Evolutionary conservation across 2,888 invertebrate species (phyloP), one percentile per base, ranked within the genome.

Genomic region (Uropetala carovei): DNA sequence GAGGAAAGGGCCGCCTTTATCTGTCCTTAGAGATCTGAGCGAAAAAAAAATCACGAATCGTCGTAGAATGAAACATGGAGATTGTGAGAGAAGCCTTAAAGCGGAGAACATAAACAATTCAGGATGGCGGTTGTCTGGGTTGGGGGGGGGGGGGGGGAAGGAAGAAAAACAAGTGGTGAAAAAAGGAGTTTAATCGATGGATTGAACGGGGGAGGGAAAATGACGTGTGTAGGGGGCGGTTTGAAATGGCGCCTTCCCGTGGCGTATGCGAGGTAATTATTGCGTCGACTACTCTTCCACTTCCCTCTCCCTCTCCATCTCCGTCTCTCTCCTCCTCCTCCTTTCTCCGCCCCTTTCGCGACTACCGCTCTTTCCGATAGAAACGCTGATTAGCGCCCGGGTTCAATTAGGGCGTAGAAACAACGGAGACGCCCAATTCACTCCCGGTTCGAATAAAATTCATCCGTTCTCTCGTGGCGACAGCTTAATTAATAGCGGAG

Each of bases 341-440:
- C 43, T 43, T 5, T 3, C 43, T 43, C 43, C 43, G 1, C 43
- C 8, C 8, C 68, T 18, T 9, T n/a, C 22, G 22, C 68, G 68
- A n/a, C 68, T 68, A 68, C 68, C 18, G 9, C 68, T 68, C n/a
- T 68, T n/a, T 22, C 11, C 16, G 68, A n/a, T 11, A 22, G 68
- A 18, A 68, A 68, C 10, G n/a, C 68, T n/a, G 68, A 68, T 68
- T 68, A 68, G n/a, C 68, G n/a, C n/a, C 68, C 68, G 22, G 22
- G 18, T 68, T 68, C 68, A 68, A 68, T 68, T 68, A 68, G 68
- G 68, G n/a, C 2, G 18, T 22, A 68, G n/a, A 43, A n/a, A 68
- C 68, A 68, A 68, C 9, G 68, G 68, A 68, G 68, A n/a, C 68
- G 68, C 68, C 68, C n/a, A 68, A 68, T n/a, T 68, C 68, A n/a